These are phyloP conservation scores for Suricata suricatta DNA, from an alignment of 2,113 vertebrate species.

Conservation along the genomic window DNA sequence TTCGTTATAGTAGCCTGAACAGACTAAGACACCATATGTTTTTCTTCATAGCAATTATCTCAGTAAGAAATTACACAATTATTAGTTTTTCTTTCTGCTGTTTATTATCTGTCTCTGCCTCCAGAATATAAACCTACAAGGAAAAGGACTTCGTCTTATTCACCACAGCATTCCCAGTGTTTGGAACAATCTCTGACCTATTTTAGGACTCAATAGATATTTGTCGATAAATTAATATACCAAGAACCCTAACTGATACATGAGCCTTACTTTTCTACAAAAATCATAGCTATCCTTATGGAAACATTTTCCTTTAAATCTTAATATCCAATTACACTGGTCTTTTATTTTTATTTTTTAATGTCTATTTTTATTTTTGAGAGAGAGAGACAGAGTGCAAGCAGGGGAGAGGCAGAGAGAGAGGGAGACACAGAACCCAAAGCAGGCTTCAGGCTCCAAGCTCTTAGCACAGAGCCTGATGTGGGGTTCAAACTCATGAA, in stretches of 20 bases:
- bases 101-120: slow-evolving; percentile 10
- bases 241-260: not conserved
- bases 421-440: no score
- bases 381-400: no score
- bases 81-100: not conserved
- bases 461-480: no score
- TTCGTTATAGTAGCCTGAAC: not conserved
- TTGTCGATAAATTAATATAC: not conserved
- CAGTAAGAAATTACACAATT: slow-evolving; percentile 31
- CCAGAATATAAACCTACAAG: slow-evolving; percentile 7
- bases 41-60: slow-evolving; percentile 17
- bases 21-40: not conserved
- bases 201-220: slow-evolving; percentile 11
- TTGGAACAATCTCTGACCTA: not conserved
- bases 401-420: no score
- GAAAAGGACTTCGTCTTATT: slow-evolving; percentile 6
- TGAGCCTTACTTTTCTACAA: not conserved
- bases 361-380: no score
- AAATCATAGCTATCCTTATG: not conserved
- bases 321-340: not conserved
- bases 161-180: not conserved
- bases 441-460: no score
- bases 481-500: no score
- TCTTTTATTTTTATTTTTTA: no score
- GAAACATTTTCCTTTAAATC: not conserved